Conservation (phyloP, 1,140 invertebrate species). For the Bombus waltoni region DNA sequence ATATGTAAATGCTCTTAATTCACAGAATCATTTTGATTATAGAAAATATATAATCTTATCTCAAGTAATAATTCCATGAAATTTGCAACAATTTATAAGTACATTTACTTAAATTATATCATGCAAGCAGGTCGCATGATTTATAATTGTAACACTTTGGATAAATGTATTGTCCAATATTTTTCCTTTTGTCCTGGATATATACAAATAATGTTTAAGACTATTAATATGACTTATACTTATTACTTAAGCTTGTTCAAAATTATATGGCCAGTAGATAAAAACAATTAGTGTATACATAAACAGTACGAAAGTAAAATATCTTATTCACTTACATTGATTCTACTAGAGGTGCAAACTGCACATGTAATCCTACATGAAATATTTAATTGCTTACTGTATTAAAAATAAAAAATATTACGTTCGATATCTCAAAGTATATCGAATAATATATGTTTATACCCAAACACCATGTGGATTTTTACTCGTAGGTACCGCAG, state of each 20-base stretch:
- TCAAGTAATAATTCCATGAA: slow-evolving; percentile 9
- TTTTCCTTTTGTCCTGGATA: slow-evolving; percentile 20
- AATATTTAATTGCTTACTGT: slow-evolving; percentile 17
- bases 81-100: slow-evolving; percentile 20
- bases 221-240: slow-evolving; percentile 14
- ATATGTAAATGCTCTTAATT: slow-evolving; percentile 34
- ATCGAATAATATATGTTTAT: slow-evolving; percentile 80
- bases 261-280: slow-evolving; percentile 44
- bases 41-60: slow-evolving; percentile 42
- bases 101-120: slow-evolving; percentile 18
- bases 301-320: slow-evolving; percentile 14
- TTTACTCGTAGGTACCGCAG: slow-evolving; percentile 96
- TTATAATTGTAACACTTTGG: slow-evolving; percentile 25
- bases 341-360: slow-evolving; percentile 7
- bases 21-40: slow-evolving; percentile 49
- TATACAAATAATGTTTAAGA: slow-evolving; percentile 29
- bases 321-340: slow-evolving; percentile 8
- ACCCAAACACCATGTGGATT: slow-evolving; percentile 98
- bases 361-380: slow-evolving; percentile 4
- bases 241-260: slow-evolving; percentile 16
- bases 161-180: slow-evolving; percentile 40
- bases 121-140: slow-evolving; percentile 11
- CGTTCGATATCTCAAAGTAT: background rate
- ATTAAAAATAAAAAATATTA: slow-evolving; percentile 17
- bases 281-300: slow-evolving; percentile 17